These are phyloP conservation scores for Chrysomela aeneicollis DNA, from an alignment of 2,888 invertebrate species.

Conservation along the genomic window DNA sequence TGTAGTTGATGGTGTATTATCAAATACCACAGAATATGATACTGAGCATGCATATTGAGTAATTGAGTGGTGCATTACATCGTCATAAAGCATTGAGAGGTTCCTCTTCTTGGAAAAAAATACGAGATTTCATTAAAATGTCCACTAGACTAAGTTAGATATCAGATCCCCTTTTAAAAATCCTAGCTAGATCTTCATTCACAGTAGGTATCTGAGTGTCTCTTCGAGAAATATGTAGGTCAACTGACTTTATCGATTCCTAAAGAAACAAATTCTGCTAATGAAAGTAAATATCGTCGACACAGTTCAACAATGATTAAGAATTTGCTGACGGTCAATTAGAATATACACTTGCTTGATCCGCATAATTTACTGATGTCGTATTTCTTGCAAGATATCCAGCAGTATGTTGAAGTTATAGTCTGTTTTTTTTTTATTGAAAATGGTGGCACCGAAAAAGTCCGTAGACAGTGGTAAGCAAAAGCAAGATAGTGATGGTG, in stretches of 20 bases:
- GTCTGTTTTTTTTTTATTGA: neutral
- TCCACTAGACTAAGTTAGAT: too few relatives aligned
- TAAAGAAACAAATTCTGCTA: neutral
- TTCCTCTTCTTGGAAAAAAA: too few relatives aligned
- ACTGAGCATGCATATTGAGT: too few relatives aligned
- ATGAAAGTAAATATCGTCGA: neutral
- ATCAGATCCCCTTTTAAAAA: too few relatives aligned
- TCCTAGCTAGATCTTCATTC: too few relatives aligned
- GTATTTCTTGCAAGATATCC: neutral
- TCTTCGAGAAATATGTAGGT: too few relatives aligned
- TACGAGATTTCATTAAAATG: too few relatives aligned
- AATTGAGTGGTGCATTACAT: too few relatives aligned
- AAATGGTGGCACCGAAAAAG: conserved; percentile 40
- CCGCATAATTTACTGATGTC: conserved; percentile 10
- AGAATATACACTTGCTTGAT: conserved; percentile 12
- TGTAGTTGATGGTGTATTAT: too few relatives aligned
- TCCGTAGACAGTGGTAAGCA: neutral
- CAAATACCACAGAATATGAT: too few relatives aligned
- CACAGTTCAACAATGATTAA: conserved; percentile 10
- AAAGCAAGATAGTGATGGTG: conserved; percentile 25
- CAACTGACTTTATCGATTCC: neutral
- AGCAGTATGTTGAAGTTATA: neutral
- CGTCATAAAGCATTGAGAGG: too few relatives aligned
- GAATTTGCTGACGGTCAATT: conserved; percentile 18
- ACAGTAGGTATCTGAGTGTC: too few relatives aligned